phyloP scores from a whole-genome alignment of 2,113 vertebrate genomes.

The Chitala chitala region DNA sequence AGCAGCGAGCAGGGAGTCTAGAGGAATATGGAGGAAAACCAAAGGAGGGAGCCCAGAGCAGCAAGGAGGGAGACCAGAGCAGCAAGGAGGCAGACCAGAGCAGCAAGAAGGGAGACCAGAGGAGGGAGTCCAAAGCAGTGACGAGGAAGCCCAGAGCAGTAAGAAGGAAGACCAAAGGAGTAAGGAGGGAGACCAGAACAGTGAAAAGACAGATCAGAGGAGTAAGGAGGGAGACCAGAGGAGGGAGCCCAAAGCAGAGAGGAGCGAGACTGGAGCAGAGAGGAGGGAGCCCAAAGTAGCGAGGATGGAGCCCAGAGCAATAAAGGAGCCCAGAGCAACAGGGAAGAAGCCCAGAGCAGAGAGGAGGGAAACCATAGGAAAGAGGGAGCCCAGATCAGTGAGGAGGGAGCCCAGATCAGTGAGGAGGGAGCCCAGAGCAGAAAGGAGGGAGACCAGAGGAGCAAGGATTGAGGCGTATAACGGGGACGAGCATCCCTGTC shows the following conservation, averaged over 20 bases:
- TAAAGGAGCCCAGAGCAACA: too few species aligned
- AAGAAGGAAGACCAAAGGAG: neutral
- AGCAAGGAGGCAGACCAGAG: neutral
- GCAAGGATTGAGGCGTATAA: too few species aligned
- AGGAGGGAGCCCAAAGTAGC: neutral
- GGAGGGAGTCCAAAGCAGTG: neutral
- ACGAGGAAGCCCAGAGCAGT: neutral
- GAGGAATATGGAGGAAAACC: neutral
- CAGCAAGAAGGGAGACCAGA: neutral
- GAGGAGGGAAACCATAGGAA: slow-evolving; percentile 13
- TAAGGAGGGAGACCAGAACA: neutral
- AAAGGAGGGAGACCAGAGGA: neutral
- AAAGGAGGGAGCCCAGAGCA: neutral
- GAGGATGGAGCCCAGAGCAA: slow-evolving; percentile 13
- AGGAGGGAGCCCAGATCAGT: neutral
- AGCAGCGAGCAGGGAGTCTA: neutral
- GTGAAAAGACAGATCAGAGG: neutral
- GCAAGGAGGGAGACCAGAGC: neutral
- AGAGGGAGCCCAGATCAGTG: neutral
- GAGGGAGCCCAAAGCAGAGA: neutral
- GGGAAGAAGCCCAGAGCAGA: neutral
- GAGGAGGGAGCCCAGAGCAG: slow-evolving; percentile 16
- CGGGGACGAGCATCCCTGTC: too few species aligned
- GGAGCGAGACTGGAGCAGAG: neutral
- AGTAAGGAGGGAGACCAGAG: neutral